Conservation (phyloP, 2,888 invertebrate genomes). For the Crepidodera aurea region DNA sequence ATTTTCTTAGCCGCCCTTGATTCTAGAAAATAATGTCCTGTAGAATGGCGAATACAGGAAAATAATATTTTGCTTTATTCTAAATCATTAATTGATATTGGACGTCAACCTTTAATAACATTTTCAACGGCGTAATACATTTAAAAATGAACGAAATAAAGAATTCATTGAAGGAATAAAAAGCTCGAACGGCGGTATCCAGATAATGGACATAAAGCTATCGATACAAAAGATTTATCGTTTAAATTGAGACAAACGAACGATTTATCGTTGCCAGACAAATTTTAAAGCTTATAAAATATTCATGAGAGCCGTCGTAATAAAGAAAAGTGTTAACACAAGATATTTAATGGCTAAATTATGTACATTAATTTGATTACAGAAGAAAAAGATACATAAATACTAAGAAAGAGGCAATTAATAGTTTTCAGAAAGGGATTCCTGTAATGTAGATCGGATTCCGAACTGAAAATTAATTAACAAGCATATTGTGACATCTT, state of each 20-base stretch:
- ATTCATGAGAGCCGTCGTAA: conserved; percentile 33
- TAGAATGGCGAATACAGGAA: no score
- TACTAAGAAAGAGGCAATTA: conserved; percentile 16
- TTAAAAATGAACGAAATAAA: not conserved
- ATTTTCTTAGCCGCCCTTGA: no score
- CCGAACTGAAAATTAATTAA: conserved; percentile 12
- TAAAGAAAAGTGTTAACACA: conserved; percentile 38
- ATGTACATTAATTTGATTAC: conserved; percentile 37
- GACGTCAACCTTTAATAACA: no score
- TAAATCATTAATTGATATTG: no score
- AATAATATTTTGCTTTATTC: no score
- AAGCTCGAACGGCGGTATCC: not conserved
- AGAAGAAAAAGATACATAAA: conserved; percentile 26
- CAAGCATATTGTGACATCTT: not conserved
- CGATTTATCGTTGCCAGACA: conserved; percentile 33
- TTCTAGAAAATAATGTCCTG: no score
- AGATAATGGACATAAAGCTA: conserved; percentile 21
- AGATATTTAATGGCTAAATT: conserved; percentile 38
- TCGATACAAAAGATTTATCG: conserved; percentile 27
- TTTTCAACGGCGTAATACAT: no score
- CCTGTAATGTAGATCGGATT: not conserved
- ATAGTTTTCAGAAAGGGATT: conserved; percentile 1
- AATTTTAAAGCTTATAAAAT: conserved; percentile 37
- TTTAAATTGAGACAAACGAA: conserved; percentile 31
- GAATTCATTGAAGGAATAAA: not conserved